Base-by-base conservation (phyloP, 2,888 invertebrate species). In the Napeogenes inachia region DNA sequence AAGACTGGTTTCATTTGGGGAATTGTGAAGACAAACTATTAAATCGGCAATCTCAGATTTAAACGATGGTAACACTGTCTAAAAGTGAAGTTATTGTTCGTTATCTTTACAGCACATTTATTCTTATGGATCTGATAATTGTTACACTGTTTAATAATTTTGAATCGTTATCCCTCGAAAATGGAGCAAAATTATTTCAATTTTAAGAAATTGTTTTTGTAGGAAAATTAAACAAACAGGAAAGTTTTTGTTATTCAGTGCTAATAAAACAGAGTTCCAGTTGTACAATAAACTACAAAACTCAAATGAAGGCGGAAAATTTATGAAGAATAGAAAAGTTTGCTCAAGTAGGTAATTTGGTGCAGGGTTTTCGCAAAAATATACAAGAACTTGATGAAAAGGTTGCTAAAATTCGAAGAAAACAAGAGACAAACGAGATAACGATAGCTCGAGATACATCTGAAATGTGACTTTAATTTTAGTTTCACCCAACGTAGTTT, bases 381-480 rank as follows among this genome's bases (percentile, higher is more conserved):
- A 50, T 50, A 50, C 30, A 50, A 10, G 2, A 50, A 30, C 50
- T 30, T 50, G 50, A 50, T 50, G 50, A 50, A 30, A 50, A 50
- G 50, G 50, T 50, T 30, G 21, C 30, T 30, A 4, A 59, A 45
- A 54, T 45, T 54, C 13, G 10, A n/a, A 45, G 21, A 63, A 62
- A 63, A 57, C 57, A 46, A 55, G 50, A 45, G 42, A 13, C 59
- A 60, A 68, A 68, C 63, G 65, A 66, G 56, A 45, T 54, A 68
- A 70, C 59, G 66, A 70, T 68, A 46, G 57, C 61, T 61, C 54
- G 60, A 46, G 42, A 63, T 61, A 63, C 54, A 62, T 63, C 62
- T 62, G 59, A 62, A 68, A 71, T 68, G 65, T 65, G 62, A 70
- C 60, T 72, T 72, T 70, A 70, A 73, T 72, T 68, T 70, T 68